These are phyloP conservation scores for Tachina grossa DNA, from an alignment of 2,888 invertebrate genomes.

Conservation along the genomic window DNA sequence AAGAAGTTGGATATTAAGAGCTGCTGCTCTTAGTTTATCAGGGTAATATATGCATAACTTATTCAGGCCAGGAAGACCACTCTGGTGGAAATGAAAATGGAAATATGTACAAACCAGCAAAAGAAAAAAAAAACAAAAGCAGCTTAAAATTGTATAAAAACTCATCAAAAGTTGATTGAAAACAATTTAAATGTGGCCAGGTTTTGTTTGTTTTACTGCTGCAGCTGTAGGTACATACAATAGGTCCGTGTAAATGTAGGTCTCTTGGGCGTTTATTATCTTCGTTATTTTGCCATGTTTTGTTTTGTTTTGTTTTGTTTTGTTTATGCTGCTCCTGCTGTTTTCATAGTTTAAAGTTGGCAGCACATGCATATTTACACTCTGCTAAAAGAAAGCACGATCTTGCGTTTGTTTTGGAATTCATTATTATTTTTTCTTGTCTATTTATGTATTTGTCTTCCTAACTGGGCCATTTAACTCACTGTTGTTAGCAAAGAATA, in stretches of 20 bases:
- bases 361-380: too few species aligned
- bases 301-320: neutral
- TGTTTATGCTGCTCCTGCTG: neutral
- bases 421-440: constrained; percentile 4
- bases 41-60: constrained; percentile 60
- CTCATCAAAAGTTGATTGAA: constrained; percentile 69
- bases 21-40: constrained; percentile 60
- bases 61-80: constrained; percentile 45
- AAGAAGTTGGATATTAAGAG: constrained; percentile 57
- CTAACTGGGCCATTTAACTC: constrained; percentile 56
- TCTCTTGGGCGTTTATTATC: constrained; percentile 68
- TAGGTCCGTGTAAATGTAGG: constrained; percentile 57
- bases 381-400: constrained; percentile 7
- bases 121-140: too few species aligned
- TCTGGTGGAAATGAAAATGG: constrained; percentile 38
- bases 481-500: neutral
- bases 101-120: too few species aligned
- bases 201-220: constrained; percentile 17
- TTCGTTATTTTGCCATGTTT: constrained; percentile 21
- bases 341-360: neutral
- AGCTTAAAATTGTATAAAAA: constrained; percentile 13
- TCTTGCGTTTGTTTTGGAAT: constrained; percentile 22
- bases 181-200: constrained; percentile 67
- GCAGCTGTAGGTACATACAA: neutral
- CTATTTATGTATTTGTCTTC: constrained; percentile 28